Conservation (phyloP, 2,888 invertebrate genomes). For the Lepidocyrtinus sp. region DNA sequence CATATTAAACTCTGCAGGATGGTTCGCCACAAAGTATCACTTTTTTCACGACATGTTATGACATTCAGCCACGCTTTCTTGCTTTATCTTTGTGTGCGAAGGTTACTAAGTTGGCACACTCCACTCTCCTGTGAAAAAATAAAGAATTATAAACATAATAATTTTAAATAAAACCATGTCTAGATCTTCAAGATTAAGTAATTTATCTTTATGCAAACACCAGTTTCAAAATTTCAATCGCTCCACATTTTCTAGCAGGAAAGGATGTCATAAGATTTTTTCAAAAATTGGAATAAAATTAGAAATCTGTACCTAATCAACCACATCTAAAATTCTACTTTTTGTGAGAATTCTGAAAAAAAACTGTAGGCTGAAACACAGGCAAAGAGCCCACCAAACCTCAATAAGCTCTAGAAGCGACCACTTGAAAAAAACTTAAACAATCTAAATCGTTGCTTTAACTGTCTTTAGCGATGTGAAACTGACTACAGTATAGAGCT, state of each 20-base stretch:
- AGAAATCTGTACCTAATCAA: background rate
- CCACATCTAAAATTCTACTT: background rate
- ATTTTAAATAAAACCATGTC: no score
- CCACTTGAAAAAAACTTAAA: background rate
- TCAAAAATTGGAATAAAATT: background rate
- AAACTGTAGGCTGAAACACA: no score
- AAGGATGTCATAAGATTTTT: background rate
- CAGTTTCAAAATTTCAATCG: no score
- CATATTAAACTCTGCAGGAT: background rate
- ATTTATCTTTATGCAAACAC: no score
- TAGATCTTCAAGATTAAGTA: no score
- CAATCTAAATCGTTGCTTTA: conserved; percentile 15
- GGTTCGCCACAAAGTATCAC: background rate
- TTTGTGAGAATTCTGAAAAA: no score
- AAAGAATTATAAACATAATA: no score
- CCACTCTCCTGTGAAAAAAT: no score
- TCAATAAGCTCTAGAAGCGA: background rate
- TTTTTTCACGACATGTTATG: background rate
- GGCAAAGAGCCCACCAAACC: background rate
- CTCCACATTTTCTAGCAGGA: no score
- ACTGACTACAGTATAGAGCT: conserved; percentile 27
- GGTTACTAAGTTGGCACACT: no score
- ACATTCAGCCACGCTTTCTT: background rate
- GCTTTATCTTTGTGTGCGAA: background rate
- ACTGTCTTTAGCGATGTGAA: conserved; percentile 56